A percentile compares a stretch with the other conserved stretches of the same genome.
Conservation (phyloP, 2,113 vertebrate genomes). For the Ameiurus melas region DNA sequence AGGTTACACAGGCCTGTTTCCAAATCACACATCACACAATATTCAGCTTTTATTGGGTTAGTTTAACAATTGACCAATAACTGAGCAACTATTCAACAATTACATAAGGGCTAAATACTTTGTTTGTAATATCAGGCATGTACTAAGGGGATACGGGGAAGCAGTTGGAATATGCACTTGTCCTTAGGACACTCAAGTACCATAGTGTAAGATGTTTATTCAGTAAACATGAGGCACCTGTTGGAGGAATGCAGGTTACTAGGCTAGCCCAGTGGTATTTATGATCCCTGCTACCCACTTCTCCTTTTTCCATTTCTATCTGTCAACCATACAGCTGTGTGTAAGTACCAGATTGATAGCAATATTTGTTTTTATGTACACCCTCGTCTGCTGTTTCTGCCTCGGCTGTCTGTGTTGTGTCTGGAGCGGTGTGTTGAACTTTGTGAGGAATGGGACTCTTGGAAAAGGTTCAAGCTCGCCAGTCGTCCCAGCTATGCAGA, state of each 20-base stretch:
- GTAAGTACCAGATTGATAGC: constrained; percentile 65
- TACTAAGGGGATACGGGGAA: background rate
- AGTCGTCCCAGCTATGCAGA: constrained; percentile 78
- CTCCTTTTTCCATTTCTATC: constrained; percentile 67
- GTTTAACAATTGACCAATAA: background rate
- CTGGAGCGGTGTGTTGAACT: constrained; percentile 79
- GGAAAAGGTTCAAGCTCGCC: constrained; percentile 80
- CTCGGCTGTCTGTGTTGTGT: constrained; percentile 98
- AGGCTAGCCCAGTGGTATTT: constrained; percentile 78
- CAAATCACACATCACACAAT: constrained; percentile 11
- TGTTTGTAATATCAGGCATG: background rate
- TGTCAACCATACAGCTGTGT: constrained; percentile 80
- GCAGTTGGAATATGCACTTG: constrained; percentile 57
- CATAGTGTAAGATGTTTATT: constrained; percentile 77
- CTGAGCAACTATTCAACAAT: background rate
- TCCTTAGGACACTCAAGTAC: constrained; percentile 75
- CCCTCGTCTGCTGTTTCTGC: constrained; percentile 17
- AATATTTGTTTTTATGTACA: constrained; percentile 88
- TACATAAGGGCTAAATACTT: background rate
- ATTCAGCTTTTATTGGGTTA: background rate
- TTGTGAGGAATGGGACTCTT: constrained; percentile 70
- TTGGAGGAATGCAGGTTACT: constrained; percentile 79
- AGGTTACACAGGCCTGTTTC: background rate
- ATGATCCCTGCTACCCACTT: constrained; percentile 68
- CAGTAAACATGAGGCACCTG: constrained; percentile 92